A percentile compares a stretch with the other conserved stretches of the same genome.
These are phyloP conservation scores for Folsomia candida DNA, from an alignment of 2,888 invertebrate genomes.

Conservation along the genomic window DNA sequence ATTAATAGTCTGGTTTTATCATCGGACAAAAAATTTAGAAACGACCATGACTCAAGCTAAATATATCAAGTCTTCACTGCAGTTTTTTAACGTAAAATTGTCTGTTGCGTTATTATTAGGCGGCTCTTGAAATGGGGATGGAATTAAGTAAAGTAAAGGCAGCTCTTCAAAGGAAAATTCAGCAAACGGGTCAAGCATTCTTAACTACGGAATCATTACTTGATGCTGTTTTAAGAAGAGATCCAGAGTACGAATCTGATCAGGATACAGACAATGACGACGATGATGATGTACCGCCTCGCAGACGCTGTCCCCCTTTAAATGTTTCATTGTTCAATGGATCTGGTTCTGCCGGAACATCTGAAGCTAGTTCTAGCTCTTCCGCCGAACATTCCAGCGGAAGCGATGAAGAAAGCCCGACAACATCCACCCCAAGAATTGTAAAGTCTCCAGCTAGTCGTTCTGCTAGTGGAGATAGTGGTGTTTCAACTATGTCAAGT, in stretches of 20 bases:
- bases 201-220: constrained; percentile 68
- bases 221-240: constrained; percentile 64
- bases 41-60: too few relatives aligned
- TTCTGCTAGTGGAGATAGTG: constrained; percentile 33
- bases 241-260: constrained; percentile 41
- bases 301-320: constrained; percentile 22
- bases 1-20: too few relatives aligned
- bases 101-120: constrained; percentile 49
- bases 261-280: constrained; percentile 38
- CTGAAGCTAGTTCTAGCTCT: constrained; percentile 31
- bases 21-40: too few relatives aligned
- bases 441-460: constrained; percentile 18
- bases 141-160: constrained; percentile 62
- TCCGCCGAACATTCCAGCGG: constrained; percentile 34
- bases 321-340: constrained; percentile 20
- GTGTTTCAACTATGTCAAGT: constrained; percentile 16
- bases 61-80: too few relatives aligned
- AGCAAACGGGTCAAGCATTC: constrained; percentile 64
- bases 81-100: too few relatives aligned
- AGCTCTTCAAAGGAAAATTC: constrained; percentile 61
- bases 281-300: constrained; percentile 32
- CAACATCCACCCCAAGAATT: constrained; percentile 9
- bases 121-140: constrained; percentile 64
- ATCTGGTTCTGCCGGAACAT: constrained; percentile 23
- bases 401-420: constrained; percentile 35